phyloP scores from a whole-genome alignment of 2,888 invertebrate species.

The Malacosoma neustria region DNA sequence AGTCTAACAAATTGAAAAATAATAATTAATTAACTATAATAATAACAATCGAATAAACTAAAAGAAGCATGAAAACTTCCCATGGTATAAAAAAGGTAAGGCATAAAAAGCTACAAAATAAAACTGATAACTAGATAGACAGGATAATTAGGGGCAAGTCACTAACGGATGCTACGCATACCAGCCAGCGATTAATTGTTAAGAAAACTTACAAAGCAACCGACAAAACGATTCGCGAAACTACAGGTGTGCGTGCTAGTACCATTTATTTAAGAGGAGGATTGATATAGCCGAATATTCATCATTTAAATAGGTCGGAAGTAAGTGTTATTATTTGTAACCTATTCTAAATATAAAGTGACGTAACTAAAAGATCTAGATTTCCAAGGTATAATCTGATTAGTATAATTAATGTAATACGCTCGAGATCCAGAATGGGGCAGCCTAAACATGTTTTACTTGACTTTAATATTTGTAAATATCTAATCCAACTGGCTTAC shows the following conservation, averaged over 20 bases:
- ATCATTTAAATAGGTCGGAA: too few species aligned
- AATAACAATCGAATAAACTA: too few species aligned
- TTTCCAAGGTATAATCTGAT: too few species aligned
- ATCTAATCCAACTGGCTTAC: conserved; percentile 41
- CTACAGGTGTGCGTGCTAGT: conserved; percentile 39
- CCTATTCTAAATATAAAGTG: too few species aligned
- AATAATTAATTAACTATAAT: too few species aligned
- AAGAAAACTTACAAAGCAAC: conserved; percentile 39
- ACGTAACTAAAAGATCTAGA: too few species aligned
- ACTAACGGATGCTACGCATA: conserved; percentile 45
- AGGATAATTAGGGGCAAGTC: conserved; percentile 49
- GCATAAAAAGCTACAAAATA: conserved; percentile 7
- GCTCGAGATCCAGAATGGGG: conserved; percentile 38
- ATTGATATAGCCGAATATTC: too few species aligned
- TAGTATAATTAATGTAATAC: too few species aligned
- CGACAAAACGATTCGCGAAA: conserved; percentile 48
- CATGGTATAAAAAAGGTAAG: conserved; percentile 3
- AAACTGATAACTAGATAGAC: conserved; percentile 19
- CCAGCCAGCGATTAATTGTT: conserved; percentile 51
- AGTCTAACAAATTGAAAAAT: too few species aligned
- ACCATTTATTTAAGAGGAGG: not conserved
- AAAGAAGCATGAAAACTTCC: too few species aligned
- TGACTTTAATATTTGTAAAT: conserved; percentile 58
- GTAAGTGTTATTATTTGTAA: too few species aligned
- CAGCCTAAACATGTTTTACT: conserved; percentile 33